These are phyloP conservation scores for Sphyrna mokarran DNA, from an alignment of 2,113 vertebrate species.

Conservation along the genomic window DNA sequence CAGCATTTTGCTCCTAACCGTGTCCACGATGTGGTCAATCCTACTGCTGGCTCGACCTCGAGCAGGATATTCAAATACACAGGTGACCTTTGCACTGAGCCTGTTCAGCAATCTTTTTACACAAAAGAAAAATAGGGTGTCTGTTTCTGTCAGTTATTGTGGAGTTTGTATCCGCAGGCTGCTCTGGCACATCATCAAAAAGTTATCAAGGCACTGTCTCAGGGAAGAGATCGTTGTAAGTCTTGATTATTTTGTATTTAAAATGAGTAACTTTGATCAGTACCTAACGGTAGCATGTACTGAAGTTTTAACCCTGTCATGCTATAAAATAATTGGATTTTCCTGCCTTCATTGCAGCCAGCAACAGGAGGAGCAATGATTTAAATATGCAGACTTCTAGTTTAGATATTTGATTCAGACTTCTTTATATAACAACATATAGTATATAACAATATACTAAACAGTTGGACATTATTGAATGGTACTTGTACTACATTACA, in stretches of 20 bases:
- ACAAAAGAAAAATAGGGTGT: background rate
- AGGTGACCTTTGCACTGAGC: slow-evolving; percentile 8
- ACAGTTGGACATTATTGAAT: background rate
- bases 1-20: background rate
- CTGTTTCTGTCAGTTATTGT: background rate
- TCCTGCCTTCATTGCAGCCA: background rate
- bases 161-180: background rate
- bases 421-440: background rate
- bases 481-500: background rate
- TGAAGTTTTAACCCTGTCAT: background rate
- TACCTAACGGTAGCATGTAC: background rate
- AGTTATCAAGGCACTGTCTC: background rate
- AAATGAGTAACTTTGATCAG: background rate
- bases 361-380: background rate
- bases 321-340: background rate
- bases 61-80: slow-evolving; percentile 21
- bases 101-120: background rate
- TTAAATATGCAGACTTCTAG: background rate
- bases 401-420: background rate
- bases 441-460: background rate
- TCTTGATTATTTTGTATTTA: background rate
- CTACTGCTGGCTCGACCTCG: background rate
- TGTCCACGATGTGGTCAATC: background rate
- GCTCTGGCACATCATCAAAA: background rate
- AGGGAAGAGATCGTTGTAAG: background rate